Percentiles rank a stretch among this genome's conserved stretches.
phyloP scores from a whole-genome alignment of 2,888 invertebrate genomes.

The Cheilosia soror region DNA sequence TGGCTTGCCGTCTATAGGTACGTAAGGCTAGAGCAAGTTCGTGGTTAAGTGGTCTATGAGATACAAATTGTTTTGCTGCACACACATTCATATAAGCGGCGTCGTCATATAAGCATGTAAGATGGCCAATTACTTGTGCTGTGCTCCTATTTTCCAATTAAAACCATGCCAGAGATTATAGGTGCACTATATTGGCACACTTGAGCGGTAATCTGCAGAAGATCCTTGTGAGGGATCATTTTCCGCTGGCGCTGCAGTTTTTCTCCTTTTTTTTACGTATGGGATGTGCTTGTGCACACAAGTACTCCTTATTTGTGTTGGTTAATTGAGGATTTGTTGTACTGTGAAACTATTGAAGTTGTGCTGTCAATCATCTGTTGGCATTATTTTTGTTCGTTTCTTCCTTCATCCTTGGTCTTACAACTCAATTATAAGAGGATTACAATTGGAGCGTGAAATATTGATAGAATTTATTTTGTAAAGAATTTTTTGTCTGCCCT shows the following conservation, averaged over 20 bases:
- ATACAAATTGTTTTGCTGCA: constrained; percentile 71
- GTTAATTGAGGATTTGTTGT: constrained; percentile 65
- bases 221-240: constrained; percentile 58
- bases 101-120: constrained; percentile 37
- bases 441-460: constrained; percentile 71
- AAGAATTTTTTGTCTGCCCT: constrained; percentile 34
- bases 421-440: constrained; percentile 63
- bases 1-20: not conserved
- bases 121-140: constrained; percentile 72
- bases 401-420: constrained; percentile 28
- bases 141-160: constrained; percentile 72
- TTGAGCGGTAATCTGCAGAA: constrained; percentile 69
- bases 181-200: constrained; percentile 71
- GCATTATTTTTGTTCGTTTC: constrained; percentile 42
- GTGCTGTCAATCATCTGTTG: constrained; percentile 66
- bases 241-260: constrained; percentile 56
- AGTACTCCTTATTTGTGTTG: constrained; percentile 48
- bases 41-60: constrained; percentile 71
- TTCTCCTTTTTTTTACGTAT: constrained; percentile 20
- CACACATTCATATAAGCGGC: constrained; percentile 31
- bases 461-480: constrained; percentile 53
- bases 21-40: constrained; percentile 45
- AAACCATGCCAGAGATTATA: constrained; percentile 62
- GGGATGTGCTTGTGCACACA: constrained; percentile 24
- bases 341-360: constrained; percentile 38